Conservation (phyloP, 92 coral and sea anemone genomes). For the Diadumene lineata region DNA sequence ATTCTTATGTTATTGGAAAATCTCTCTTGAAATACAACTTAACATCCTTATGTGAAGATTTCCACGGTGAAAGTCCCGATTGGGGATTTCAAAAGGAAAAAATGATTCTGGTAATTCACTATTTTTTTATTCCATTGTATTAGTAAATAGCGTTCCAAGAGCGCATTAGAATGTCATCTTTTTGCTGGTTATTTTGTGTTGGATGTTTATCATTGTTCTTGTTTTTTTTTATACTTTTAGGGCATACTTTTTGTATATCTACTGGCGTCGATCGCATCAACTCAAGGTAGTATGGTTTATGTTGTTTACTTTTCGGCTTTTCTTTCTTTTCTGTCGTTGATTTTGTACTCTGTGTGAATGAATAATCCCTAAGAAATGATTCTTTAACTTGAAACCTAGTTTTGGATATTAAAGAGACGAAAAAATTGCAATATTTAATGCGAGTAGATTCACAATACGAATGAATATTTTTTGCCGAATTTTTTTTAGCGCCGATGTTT, state of each 20-base stretch:
- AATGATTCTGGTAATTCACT: conserved; percentile 10
- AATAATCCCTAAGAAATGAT: neutral
- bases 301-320: neutral
- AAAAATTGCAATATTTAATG: neutral
- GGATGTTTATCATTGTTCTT: no score
- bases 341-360: neutral
- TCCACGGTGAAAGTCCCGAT: conserved; percentile 12
- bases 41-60: conserved; percentile 17
- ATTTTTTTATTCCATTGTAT: neutral
- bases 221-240: neutral
- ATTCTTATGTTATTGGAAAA: neutral
- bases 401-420: neutral
- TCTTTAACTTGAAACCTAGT: neutral
- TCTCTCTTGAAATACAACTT: conserved; percentile 7
- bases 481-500: conserved; percentile 7
- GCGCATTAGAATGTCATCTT: no score
- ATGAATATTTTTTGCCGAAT: neutral
- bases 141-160: neutral
- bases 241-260: neutral
- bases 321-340: neutral
- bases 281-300: neutral
- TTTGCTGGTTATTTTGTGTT: no score
- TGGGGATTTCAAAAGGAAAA: conserved; percentile 13
- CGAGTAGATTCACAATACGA: neutral
- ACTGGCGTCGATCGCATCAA: neutral